Percentiles rank a stretch among this genome's conserved stretches.
These are phyloP conservation scores for Etheostoma cragini DNA, from an alignment of 2,113 vertebrate genomes.

Conservation along the genomic window DNA sequence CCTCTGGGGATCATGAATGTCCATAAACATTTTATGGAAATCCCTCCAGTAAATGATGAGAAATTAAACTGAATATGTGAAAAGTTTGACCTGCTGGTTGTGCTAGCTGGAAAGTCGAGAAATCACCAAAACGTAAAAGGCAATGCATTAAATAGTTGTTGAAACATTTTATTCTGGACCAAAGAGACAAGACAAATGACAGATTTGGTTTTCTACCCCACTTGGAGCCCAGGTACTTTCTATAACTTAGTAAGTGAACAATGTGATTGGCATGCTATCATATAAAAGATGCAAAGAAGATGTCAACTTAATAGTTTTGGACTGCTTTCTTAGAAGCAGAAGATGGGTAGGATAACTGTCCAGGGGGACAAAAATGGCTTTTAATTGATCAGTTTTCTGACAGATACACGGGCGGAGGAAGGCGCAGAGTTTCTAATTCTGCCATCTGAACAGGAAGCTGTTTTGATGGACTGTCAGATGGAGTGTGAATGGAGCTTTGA, in stretches of 20 bases:
- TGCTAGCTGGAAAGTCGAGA: too few species aligned
- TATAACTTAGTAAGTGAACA: neutral
- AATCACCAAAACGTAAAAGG: too few species aligned
- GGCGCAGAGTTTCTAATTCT: constrained; percentile 4
- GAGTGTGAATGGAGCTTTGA: constrained; percentile 35
- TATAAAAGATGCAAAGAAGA: neutral
- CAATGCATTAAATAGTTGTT: neutral
- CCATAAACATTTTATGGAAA: neutral
- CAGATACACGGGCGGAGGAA: neutral
- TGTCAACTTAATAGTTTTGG: neutral
- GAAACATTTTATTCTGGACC: neutral
- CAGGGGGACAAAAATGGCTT: constrained; percentile 7
- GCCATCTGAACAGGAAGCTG: constrained; percentile 6
- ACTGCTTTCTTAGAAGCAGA: neutral
- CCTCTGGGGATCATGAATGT: neutral
- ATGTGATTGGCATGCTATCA: neutral
- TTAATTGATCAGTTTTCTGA: constrained; percentile 41
- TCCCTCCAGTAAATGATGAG: neutral
- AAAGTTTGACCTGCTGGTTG: too few species aligned
- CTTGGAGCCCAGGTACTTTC: neutral
- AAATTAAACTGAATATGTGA: neutral
- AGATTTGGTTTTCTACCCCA: neutral
- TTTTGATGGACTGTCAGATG: constrained; percentile 47
- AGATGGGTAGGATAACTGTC: neutral
- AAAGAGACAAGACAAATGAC: neutral